phyloP scores from a whole-genome alignment of 2,113 vertebrate genomes.

The Tachysurus fulvidraco region DNA sequence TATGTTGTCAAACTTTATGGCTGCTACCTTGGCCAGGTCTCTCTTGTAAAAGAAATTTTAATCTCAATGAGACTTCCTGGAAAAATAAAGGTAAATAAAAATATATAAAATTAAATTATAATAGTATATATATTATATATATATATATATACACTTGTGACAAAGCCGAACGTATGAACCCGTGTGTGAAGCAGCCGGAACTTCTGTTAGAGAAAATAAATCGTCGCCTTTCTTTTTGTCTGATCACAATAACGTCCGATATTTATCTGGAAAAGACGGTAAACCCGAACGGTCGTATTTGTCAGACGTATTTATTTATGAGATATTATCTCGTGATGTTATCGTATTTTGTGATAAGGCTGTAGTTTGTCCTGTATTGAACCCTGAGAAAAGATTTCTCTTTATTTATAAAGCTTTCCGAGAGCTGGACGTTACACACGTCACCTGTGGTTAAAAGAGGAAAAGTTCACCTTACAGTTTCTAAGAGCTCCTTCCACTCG shows the following conservation, averaged over 20 bases:
- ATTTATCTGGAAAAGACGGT: neutral
- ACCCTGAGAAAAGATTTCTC: slow-evolving; percentile 42
- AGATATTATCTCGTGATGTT: neutral
- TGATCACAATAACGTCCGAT: too few species aligned
- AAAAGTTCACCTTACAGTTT: slow-evolving; percentile 45
- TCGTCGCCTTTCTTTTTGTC: too few species aligned
- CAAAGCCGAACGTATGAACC: too few species aligned
- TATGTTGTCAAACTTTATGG: too few species aligned
- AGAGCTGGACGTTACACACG: slow-evolving; percentile 14
- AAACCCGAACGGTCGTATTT: too few species aligned
- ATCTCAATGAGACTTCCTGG: too few species aligned
- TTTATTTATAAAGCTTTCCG: slow-evolving; percentile 33
- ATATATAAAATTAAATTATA: too few species aligned
- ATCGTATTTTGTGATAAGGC: neutral
- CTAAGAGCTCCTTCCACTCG: slow-evolving; percentile 14
- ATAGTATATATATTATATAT: too few species aligned
- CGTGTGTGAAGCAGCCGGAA: neutral
- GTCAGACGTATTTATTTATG: neutral
- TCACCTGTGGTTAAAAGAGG: slow-evolving; percentile 40
- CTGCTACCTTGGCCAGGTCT: too few species aligned
- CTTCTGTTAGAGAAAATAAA: neutral
- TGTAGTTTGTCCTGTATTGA: slow-evolving; percentile 27
- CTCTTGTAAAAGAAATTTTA: too few species aligned
- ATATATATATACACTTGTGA: too few species aligned
- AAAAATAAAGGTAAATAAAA: too few species aligned